phyloP scores from a whole-genome alignment of 2,113 vertebrate genomes.

The Prionailurus bengalensis region DNA sequence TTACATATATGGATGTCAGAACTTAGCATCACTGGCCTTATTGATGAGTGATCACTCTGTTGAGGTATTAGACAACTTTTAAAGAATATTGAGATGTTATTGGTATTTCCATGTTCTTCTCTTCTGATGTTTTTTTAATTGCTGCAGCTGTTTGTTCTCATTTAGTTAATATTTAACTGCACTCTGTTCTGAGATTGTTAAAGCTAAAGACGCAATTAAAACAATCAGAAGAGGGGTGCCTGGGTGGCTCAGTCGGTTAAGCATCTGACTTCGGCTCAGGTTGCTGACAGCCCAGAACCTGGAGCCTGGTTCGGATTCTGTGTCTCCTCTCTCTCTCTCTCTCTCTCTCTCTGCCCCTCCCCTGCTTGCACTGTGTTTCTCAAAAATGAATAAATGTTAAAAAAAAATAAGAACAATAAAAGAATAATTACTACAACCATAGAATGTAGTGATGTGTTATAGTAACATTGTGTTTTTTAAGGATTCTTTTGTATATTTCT shows the following conservation, averaged over 20 bases:
- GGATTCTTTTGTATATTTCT: not conserved
- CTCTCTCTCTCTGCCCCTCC: too few relatives aligned
- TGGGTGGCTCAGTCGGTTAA: too few relatives aligned
- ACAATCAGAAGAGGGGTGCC: not conserved
- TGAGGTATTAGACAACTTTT: not conserved
- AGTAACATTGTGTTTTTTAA: not conserved
- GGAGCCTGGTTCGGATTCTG: too few relatives aligned
- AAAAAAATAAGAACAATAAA: conserved; percentile 36
- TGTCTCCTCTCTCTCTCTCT: too few relatives aligned
- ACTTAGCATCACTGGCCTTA: not conserved
- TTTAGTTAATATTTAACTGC: conserved; percentile 64
- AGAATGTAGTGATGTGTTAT: not conserved
- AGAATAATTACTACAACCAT: conserved; percentile 27
- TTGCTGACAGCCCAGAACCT: too few relatives aligned
- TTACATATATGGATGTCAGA: not conserved
- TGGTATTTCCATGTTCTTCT: conserved; percentile 21
- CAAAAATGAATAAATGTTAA: too few relatives aligned
- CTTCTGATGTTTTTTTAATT: conserved; percentile 63
- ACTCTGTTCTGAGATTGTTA: conserved; percentile 7
- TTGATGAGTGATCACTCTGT: not conserved
- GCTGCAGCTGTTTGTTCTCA: conserved; percentile 45
- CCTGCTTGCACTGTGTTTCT: too few relatives aligned
- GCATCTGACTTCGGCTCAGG: too few relatives aligned
- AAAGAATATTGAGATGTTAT: conserved; percentile 3
- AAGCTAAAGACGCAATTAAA: conserved; percentile 56